Evolutionary conservation across 2,113 vertebrate genomes (phyloP), one percentile per base, ranked within the genome.

Genomic region (Tachysurus fulvidraco): DNA sequence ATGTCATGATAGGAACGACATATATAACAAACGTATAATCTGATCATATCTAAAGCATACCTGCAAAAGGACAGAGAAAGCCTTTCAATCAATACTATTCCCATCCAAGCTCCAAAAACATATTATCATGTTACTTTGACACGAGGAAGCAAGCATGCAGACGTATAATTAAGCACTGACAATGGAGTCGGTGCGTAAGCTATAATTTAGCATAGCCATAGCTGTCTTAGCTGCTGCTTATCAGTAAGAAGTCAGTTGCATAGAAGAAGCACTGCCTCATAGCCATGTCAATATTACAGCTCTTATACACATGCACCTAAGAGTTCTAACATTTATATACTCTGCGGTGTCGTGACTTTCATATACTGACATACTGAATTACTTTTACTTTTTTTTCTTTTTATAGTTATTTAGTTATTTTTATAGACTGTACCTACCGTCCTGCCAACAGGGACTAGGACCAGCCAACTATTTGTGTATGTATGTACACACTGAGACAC

Each of bases 131-230:
- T 57, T 50, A 77, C 17, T 60, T 46, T 78, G 54, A 57, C 69
- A 50, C 14, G 25, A 46, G 12, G 12, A 85, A 83, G 76, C 25
- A 28, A 30, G 76, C 14, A n/a, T 12, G 9, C 17, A 46, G 55
- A n/a, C 23, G 59, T 13, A 55, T 69, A 79, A 79, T 83, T 54
- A 4, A 69, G n/a, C 50, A 55, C n/a, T 57, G 12, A 57, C 65
- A 71, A 55, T 67, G 12, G 21, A 59, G 54, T 46, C 44, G 83
- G 23, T 73, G 25, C n/a, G 55, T 73, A 25, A 11, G 28, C 28
- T 71, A 67, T 69, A 83, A 69, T 83, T 67, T 69, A 83, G 50
- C 64, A 25, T 3, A 77, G 25, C 62, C 60, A 62, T 25, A 81
- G 81, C 80, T 64, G 41, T 25, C 16, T 21, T n/a, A n/a, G 52